Conservation (phyloP, 2,888 invertebrate genomes). For the Aromia moschata region DNA sequence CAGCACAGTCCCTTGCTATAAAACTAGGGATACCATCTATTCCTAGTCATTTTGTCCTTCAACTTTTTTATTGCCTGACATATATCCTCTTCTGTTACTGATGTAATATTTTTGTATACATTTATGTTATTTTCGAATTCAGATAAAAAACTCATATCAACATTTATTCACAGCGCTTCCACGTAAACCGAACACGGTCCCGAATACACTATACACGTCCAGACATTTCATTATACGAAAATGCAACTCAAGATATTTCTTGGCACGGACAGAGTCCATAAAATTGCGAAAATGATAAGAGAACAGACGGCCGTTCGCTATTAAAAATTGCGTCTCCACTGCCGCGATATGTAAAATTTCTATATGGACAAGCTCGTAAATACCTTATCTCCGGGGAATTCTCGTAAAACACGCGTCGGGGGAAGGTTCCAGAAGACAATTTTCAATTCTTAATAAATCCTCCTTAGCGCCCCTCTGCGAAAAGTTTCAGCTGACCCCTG, state of each 20-base stretch:
- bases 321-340: slow-evolving; percentile 38
- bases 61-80: no score
- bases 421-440: slow-evolving; percentile 42
- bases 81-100: no score
- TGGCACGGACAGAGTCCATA: slow-evolving; percentile 32
- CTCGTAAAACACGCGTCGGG: slow-evolving; percentile 33
- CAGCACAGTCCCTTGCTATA: no score
- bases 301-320: slow-evolving; percentile 30
- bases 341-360: slow-evolving; percentile 36
- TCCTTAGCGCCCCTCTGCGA: slow-evolving; percentile 50
- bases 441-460: slow-evolving; percentile 55
- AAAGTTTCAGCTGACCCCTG: slow-evolving; percentile 47
- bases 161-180: no score
- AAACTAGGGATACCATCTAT: no score
- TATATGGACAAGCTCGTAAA: slow-evolving; percentile 39
- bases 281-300: slow-evolving; percentile 32
- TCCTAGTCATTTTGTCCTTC: no score
- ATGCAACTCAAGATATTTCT: not conserved
- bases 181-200: no score
- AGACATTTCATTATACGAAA: not conserved
- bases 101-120: no score
- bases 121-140: no score
- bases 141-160: no score
- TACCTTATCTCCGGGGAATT: slow-evolving; percentile 41
- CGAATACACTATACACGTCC: no score